Conservation (phyloP, 2,888 invertebrate genomes). For the Apotomis capreana region DNA sequence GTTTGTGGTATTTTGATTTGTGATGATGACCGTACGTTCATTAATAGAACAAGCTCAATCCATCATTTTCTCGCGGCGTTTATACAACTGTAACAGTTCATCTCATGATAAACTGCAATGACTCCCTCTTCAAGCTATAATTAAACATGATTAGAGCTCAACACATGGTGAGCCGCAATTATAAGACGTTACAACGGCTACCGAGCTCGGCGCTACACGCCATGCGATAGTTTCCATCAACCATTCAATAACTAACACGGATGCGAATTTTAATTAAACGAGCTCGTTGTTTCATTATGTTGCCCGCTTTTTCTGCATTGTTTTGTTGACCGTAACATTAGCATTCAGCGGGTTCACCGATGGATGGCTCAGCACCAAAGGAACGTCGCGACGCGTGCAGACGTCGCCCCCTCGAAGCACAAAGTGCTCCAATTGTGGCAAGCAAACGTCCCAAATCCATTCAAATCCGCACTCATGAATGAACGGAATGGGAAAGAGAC, state of each 20-base stretch:
- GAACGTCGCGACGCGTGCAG: slow-evolving; percentile 55
- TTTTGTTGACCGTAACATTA: slow-evolving; percentile 48
- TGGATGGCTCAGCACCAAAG: slow-evolving; percentile 19
- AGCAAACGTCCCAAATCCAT: slow-evolving; percentile 73
- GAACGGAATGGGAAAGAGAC: slow-evolving; percentile 80
- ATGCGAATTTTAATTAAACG: slow-evolving; percentile 67
- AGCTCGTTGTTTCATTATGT: slow-evolving; percentile 56
- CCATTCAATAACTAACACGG: slow-evolving; percentile 75
- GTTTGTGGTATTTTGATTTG: not conserved
- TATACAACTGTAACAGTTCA: slow-evolving; percentile 79
- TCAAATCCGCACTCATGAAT: slow-evolving; percentile 80
- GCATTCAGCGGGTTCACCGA: slow-evolving; percentile 18
- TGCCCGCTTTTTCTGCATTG: slow-evolving; percentile 51
- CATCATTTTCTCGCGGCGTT: slow-evolving; percentile 69
- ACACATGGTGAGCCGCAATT: slow-evolving; percentile 79
- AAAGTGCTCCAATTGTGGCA: slow-evolving; percentile 66
- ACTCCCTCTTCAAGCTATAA: slow-evolving; percentile 75
- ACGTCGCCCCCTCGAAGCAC: slow-evolving; percentile 56
- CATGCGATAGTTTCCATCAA: slow-evolving; percentile 71
- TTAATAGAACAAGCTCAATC: slow-evolving; percentile 53
- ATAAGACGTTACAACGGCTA: slow-evolving; percentile 78
- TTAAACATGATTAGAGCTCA: slow-evolving; percentile 82
- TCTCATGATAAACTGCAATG: slow-evolving; percentile 82
- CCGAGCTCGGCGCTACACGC: slow-evolving; percentile 70
- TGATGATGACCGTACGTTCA: slow-evolving; percentile 43